These are phyloP conservation scores for Chascanopsetta lugubris DNA, from an alignment of 2,113 vertebrate genomes.

Conservation along the genomic window DNA sequence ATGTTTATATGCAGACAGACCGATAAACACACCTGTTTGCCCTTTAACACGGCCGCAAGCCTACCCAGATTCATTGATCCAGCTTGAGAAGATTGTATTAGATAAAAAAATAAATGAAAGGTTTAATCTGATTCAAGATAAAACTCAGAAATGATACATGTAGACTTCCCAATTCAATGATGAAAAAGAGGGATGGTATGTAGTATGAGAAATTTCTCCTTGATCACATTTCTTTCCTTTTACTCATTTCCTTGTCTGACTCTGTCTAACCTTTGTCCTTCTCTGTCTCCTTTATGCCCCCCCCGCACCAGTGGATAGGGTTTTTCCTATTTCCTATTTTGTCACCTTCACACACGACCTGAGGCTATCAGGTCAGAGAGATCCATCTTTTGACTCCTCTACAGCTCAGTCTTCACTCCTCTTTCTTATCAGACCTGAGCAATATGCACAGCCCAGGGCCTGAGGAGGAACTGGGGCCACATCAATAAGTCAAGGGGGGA, in stretches of 20 bases:
- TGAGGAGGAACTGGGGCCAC: conserved; percentile 49
- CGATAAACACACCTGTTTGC: conserved; percentile 62
- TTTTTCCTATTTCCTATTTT: conserved; percentile 61
- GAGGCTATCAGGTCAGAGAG: conserved; percentile 50
- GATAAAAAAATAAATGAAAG: conserved; percentile 12
- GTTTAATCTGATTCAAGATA: conserved; percentile 19
- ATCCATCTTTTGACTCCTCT: conserved; percentile 24
- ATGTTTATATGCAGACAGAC: conserved; percentile 40
- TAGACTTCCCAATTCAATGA: conserved; percentile 2
- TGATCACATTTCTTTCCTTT: conserved; percentile 3
- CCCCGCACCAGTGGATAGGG: conserved; percentile 26
- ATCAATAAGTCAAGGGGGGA: conserved; percentile 35
- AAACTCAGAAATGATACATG: neutral
- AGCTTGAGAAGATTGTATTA: conserved; percentile 22
- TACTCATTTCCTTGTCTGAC: neutral
- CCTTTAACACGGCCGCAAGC: conserved; percentile 61
- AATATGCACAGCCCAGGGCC: conserved; percentile 53
- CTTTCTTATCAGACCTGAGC: conserved; percentile 30
- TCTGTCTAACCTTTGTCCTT: conserved; percentile 12
- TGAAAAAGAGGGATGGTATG: no score
- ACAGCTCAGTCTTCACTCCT: conserved; percentile 42
- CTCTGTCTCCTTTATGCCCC: conserved; percentile 36
- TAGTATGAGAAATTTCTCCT: neutral
- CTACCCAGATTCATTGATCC: conserved; percentile 34
- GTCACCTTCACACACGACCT: conserved; percentile 50